phyloP scores from a whole-genome alignment of 1,140 invertebrate genomes.

The Atta colombica region DNA sequence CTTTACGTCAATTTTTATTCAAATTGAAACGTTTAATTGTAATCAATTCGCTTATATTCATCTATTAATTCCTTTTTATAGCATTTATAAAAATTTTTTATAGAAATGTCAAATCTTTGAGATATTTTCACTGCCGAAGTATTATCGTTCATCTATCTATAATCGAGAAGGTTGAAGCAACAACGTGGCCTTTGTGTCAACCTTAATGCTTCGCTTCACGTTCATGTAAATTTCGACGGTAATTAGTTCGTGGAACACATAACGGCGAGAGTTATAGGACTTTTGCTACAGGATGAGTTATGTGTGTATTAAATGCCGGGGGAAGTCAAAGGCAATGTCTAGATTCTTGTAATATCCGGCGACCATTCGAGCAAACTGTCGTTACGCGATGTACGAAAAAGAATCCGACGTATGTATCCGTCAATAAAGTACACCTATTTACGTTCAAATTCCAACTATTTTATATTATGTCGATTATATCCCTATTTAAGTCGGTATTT shows the following conservation, averaged over 20 bases:
- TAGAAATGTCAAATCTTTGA: neutral
- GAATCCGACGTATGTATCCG: neutral
- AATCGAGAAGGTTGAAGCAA: constrained; percentile 41
- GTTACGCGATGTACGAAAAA: constrained; percentile 18
- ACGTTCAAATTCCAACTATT: neutral
- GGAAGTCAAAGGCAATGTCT: constrained; percentile 51
- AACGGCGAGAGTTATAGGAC: constrained; percentile 30
- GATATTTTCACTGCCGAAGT: neutral
- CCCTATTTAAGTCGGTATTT: neutral
- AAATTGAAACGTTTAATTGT: neutral
- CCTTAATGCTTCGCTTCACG: constrained; percentile 47
- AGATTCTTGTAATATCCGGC: constrained; percentile 57
- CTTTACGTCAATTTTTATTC: neutral
- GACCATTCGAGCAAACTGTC: constrained; percentile 28
- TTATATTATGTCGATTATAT: neutral
- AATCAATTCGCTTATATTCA: constrained; percentile 2
- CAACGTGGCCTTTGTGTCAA: constrained; percentile 50
- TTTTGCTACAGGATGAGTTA: constrained; percentile 23
- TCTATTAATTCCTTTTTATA: constrained; percentile 4
- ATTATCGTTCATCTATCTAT: constrained; percentile 51
- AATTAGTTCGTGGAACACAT: constrained; percentile 51
- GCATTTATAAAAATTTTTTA: neutral
- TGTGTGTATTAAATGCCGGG: constrained; percentile 52
- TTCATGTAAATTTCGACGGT: constrained; percentile 54
- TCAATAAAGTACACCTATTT: constrained; percentile 34